Conservation (phyloP, 35 echinoderm and acorn worm genomes). For the Diadema setosum region DNA sequence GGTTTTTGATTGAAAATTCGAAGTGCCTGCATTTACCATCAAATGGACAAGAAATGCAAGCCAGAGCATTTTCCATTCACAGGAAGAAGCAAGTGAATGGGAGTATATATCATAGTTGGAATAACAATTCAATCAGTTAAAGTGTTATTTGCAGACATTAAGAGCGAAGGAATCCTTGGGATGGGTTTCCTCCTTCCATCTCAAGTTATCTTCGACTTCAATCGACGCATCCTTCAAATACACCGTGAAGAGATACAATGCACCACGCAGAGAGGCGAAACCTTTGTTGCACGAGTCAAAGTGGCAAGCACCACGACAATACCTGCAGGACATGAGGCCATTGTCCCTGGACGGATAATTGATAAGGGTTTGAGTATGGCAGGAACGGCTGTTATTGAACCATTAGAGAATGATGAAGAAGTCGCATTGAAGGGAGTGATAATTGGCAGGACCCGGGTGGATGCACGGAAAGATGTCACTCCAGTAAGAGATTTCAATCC, state of each 20-base stretch:
- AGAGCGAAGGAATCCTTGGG: background rate
- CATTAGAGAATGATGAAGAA: background rate
- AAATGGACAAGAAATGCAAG: background rate
- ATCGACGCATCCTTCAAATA: background rate
- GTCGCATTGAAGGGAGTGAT: background rate
- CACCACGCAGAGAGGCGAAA: background rate
- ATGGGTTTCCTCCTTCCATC: background rate
- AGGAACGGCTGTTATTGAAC: background rate
- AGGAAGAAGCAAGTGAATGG: background rate
- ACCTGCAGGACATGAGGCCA: background rate
- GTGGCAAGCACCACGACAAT: background rate
- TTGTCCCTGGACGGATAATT: background rate
- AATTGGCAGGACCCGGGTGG: background rate
- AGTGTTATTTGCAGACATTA: background rate
- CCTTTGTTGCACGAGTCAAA: background rate
- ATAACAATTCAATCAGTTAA: background rate
- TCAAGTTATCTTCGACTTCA: background rate
- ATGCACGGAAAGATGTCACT: background rate
- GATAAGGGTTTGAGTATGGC: background rate
- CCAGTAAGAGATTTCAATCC: background rate
- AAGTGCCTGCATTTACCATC: background rate
- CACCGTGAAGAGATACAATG: background rate
- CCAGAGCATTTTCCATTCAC: background rate
- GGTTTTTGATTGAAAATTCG: constrained; percentile 3
- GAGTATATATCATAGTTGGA: background rate